These are phyloP conservation scores for Acanthornis magna DNA, from an alignment of 2,797 vertebrate species.

Conservation along the genomic window DNA sequence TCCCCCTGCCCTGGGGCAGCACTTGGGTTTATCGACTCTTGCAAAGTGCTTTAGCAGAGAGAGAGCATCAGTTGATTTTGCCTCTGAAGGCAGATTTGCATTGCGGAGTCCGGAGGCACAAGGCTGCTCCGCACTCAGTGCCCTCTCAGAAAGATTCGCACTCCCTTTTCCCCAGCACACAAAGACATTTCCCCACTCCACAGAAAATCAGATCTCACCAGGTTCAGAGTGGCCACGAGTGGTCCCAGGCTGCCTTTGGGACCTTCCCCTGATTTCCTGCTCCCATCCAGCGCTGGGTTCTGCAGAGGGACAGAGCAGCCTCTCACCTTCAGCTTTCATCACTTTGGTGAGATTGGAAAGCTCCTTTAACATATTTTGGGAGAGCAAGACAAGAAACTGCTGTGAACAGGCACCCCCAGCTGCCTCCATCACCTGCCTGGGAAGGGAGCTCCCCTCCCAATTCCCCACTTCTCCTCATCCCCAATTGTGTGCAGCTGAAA, in stretches of 20 bases:
- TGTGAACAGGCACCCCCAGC: neutral
- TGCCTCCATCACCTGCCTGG: neutral
- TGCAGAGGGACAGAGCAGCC: neutral
- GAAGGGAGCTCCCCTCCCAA: neutral
- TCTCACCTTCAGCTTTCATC: neutral
- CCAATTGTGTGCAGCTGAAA: fast-evolving
- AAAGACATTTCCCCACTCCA: fast-evolving
- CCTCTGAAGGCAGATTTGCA: neutral
- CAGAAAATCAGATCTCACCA: fast-evolving
- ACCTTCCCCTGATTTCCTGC: neutral
- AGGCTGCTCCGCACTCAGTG: neutral
- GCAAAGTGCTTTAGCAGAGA: neutral
- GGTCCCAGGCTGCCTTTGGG: fast-evolving
- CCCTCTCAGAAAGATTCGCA: fast-evolving
- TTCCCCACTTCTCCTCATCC: fast-evolving
- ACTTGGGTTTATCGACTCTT: fast-evolving
- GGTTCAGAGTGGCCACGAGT: fast-evolving
- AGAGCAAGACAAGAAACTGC: neutral
- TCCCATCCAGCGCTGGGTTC: fast-evolving
- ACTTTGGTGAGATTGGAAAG: neutral
- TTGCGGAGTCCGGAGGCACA: neutral
- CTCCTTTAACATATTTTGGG: neutral
- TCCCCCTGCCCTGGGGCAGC: neutral
- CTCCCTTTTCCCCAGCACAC: neutral
- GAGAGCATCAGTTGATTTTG: neutral